A percentile compares a stretch with the other conserved stretches of the same genome.
phyloP scores from a whole-genome alignment of 2,113 vertebrate genomes.

The Hypomesus transpacificus region DNA sequence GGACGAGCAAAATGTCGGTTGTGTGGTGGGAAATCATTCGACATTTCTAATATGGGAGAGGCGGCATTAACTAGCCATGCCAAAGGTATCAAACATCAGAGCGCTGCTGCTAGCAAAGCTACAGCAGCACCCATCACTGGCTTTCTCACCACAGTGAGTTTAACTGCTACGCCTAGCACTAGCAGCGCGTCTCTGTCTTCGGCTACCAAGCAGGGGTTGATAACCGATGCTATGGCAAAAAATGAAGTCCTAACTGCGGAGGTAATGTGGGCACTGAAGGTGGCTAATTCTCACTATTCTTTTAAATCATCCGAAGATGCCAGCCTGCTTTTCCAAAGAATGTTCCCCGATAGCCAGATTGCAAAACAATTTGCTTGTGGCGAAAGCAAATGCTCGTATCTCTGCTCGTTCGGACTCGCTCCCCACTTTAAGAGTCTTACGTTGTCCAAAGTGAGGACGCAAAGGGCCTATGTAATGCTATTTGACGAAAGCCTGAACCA shows the following conservation, averaged over 20 bases:
- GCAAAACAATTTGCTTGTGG: constrained; percentile 11
- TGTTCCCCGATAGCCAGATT: constrained; percentile 23
- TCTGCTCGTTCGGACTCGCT: constrained; percentile 16
- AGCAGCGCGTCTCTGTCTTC: constrained; percentile 25
- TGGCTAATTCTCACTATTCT: constrained; percentile 26
- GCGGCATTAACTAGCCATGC: not conserved
- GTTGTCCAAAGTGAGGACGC: too few relatives aligned
- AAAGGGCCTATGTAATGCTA: constrained; percentile 2
- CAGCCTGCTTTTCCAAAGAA: constrained; percentile 14
- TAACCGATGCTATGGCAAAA: constrained; percentile 18
- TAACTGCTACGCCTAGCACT: constrained; percentile 14
- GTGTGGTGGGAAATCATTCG: constrained; percentile 1
- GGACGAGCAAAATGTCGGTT: not conserved
- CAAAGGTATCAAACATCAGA: too few relatives aligned
- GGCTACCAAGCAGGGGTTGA: constrained; percentile 13
- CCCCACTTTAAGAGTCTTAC: constrained; percentile 21
- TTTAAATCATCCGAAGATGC: constrained; percentile 30
- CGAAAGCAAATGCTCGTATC: constrained; percentile 18
- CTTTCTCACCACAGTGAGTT: constrained; percentile 20
- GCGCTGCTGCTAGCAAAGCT: not conserved
- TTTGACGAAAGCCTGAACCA: constrained; percentile 14
- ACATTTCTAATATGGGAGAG: constrained; percentile 12
- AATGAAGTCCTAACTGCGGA: constrained; percentile 24
- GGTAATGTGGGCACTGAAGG: constrained; percentile 22
- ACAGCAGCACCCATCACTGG: constrained; percentile 3